A percentile compares a stretch with the other conserved stretches of the same genome.
Evolutionary conservation across 2,888 invertebrate genomes (phyloP).

Genomic region (Sesia bembeciformis): DNA sequence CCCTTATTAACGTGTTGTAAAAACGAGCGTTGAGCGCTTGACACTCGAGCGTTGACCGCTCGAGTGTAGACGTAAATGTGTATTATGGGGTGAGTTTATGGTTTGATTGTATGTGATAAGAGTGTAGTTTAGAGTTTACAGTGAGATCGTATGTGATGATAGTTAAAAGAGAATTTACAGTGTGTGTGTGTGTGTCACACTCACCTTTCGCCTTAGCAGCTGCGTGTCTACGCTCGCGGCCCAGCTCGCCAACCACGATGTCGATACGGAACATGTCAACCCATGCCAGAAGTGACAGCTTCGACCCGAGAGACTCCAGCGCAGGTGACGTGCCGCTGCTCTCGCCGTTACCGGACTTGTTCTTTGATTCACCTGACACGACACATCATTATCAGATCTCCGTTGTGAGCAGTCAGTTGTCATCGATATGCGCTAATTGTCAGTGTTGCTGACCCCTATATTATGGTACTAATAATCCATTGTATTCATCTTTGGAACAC

Average conservation of each 20-base stretch:
- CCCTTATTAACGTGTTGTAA: too few relatives aligned
- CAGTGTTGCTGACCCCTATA: too few relatives aligned
- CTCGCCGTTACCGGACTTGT: conserved; percentile 8
- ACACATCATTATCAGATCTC: background rate
- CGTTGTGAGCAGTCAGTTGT: background rate
- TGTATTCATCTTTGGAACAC: too few relatives aligned
- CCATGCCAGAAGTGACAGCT: conserved; percentile 86
- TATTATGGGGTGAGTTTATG: too few relatives aligned
- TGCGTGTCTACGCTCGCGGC: conserved; percentile 54
- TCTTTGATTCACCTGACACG: conserved; percentile 20
- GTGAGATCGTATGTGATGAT: too few relatives aligned
- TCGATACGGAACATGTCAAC: conserved; percentile 93
- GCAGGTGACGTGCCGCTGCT: conserved; percentile 57
- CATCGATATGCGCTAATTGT: background rate
- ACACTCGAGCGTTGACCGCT: too few relatives aligned
- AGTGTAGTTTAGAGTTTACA: too few relatives aligned
- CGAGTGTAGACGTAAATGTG: too few relatives aligned
- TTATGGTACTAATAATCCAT: too few relatives aligned
- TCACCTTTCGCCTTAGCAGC: background rate
- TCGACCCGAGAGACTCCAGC: conserved; percentile 91
- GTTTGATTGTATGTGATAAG: too few relatives aligned
- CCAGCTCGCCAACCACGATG: conserved; percentile 93
- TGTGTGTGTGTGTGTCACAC: background rate
- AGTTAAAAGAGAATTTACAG: too few relatives aligned
- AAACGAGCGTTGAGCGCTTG: too few relatives aligned